Evolutionary conservation across 1,140 invertebrate species (phyloP).

Genomic region (Aphelenchoides besseyi): DNA sequence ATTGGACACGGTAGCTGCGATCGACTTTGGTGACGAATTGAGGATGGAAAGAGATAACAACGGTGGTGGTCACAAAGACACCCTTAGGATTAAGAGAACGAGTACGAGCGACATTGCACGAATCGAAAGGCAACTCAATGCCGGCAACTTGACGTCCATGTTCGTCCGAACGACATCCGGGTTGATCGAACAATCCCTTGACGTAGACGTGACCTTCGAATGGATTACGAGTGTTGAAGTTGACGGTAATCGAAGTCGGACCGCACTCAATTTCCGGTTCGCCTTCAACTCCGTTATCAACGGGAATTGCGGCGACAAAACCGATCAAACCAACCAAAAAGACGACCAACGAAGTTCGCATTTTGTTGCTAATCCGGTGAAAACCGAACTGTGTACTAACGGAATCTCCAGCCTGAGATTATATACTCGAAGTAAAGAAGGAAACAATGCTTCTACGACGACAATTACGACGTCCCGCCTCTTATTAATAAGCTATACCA

Average conservation of each 20-base stretch:
- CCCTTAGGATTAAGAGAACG: constrained; percentile 60
- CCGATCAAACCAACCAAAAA: not conserved
- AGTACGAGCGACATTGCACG: constrained; percentile 62
- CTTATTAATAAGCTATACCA: constrained; percentile 7
- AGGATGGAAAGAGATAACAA: constrained; percentile 62
- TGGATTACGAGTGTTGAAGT: constrained; percentile 63
- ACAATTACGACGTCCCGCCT: not conserved
- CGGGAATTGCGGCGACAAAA: constrained; percentile 31
- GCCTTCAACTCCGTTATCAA: constrained; percentile 48
- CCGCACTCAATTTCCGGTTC: constrained; percentile 48
- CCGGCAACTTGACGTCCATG: constrained; percentile 62
- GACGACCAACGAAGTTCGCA: not conserved
- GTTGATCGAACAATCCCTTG: constrained; percentile 61
- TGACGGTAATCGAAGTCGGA: constrained; percentile 61
- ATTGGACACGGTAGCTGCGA: constrained; percentile 61
- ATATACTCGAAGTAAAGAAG: not conserved
- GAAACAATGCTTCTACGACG: not conserved
- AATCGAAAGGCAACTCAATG: constrained; percentile 62
- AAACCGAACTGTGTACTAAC: constrained; percentile 6
- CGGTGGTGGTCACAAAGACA: constrained; percentile 61
- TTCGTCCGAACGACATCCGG: constrained; percentile 58
- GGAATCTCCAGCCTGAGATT: not conserved
- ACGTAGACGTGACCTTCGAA: constrained; percentile 63
- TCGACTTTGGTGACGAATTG: constrained; percentile 63
- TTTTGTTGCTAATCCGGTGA: not conserved